These are phyloP conservation scores for Phrynosoma blainvillii DNA, from an alignment of 2,113 vertebrate species.

Conservation along the genomic window DNA sequence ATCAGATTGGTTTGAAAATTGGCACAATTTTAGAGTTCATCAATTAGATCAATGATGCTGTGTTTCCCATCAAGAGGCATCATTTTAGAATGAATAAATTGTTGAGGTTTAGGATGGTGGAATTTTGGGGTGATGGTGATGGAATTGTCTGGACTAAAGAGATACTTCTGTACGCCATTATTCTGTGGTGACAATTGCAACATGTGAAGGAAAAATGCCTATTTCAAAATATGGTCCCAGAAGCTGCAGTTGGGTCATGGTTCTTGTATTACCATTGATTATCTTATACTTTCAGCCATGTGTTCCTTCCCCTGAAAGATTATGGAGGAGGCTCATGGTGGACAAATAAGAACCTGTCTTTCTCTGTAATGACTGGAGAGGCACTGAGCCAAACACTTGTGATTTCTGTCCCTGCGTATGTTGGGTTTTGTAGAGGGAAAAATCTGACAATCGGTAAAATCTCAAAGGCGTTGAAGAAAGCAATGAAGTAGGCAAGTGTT, in stretches of 20 bases:
- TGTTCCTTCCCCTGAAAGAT: background rate
- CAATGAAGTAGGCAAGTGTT: constrained; percentile 21
- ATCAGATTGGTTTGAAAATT: too few species aligned
- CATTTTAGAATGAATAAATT: background rate
- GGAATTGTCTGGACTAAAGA: too few species aligned
- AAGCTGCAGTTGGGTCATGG: background rate
- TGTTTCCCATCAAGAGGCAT: background rate
- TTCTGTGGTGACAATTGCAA: background rate
- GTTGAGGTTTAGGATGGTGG: too few species aligned
- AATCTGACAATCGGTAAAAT: constrained; percentile 9
- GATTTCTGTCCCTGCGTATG: background rate
- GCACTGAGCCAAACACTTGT: background rate
- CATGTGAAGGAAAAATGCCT: background rate
- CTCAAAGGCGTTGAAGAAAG: background rate
- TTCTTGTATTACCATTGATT: background rate
- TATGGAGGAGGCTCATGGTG: too few species aligned
- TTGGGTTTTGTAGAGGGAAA: background rate
- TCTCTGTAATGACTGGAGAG: background rate
- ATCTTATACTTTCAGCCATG: background rate
- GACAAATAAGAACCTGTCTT: background rate
- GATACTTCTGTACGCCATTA: too few species aligned
- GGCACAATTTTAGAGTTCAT: background rate
- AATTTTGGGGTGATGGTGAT: too few species aligned
- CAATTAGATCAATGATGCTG: background rate
- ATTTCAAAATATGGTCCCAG: background rate